A percentile compares a stretch with the other conserved stretches of the same genome.
These are phyloP conservation scores for Rhinichthys klamathensis DNA, from an alignment of 2,113 vertebrate species.

Conservation along the genomic window DNA sequence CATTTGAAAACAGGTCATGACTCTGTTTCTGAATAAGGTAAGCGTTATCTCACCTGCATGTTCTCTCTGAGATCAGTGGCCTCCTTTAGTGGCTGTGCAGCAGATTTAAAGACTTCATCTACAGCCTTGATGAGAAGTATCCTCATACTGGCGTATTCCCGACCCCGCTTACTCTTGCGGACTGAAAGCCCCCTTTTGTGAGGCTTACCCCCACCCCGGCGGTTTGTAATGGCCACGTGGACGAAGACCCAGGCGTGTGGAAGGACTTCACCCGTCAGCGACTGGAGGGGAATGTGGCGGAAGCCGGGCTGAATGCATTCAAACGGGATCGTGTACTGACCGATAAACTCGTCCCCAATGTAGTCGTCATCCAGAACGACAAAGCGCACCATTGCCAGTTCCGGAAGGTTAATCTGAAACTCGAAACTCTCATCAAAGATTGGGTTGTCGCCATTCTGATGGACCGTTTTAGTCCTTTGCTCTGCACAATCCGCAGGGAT, in stretches of 20 bases:
- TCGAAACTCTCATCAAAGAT: constrained; percentile 99
- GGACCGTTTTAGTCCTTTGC: constrained; percentile 94
- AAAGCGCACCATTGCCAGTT: constrained; percentile 96
- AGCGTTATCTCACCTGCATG: constrained; percentile 86
- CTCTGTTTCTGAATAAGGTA: neutral
- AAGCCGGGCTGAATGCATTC: constrained; percentile 97
- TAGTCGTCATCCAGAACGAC: constrained; percentile 97
- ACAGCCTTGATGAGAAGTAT: constrained; percentile 89
- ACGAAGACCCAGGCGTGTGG: constrained; percentile 92
- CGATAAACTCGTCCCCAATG: constrained; percentile 97
- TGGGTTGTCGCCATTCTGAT: constrained; percentile 95
- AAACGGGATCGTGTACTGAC: constrained; percentile 96
- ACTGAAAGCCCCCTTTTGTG: constrained; percentile 96
- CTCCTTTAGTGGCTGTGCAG: constrained; percentile 87
- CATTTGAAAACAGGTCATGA: neutral
- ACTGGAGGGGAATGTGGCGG: constrained; percentile 92
- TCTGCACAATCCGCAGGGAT: constrained; percentile 97
- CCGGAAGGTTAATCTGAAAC: constrained; percentile 96
- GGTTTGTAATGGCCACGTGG: constrained; percentile 96
- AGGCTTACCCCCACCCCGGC: constrained; percentile 95
- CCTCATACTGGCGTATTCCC: constrained; percentile 95
- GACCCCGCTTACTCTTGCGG: constrained; percentile 89
- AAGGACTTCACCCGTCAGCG: constrained; percentile 89
- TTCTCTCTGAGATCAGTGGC: constrained; percentile 97
- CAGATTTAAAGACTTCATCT: constrained; percentile 96